Percentiles rank a stretch among this genome's conserved stretches.
These are phyloP conservation scores for Pitta sordida DNA, from an alignment of 2,113 vertebrate species.

Conservation along the genomic window DNA sequence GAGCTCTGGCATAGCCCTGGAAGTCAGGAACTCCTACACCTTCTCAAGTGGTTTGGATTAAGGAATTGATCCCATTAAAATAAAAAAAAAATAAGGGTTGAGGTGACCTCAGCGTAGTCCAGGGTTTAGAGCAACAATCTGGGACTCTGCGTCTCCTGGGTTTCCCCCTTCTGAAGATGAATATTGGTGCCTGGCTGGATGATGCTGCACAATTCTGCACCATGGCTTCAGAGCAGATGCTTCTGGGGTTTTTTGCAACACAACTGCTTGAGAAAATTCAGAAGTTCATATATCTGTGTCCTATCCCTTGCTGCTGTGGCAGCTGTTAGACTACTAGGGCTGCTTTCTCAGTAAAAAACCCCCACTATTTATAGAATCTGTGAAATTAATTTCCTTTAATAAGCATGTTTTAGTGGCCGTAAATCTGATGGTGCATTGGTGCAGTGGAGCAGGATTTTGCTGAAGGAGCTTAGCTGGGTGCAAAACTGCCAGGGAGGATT, in stretches of 20 bases:
- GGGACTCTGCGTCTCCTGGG: background rate
- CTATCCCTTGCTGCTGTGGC: background rate
- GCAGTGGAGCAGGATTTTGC: background rate
- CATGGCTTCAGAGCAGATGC: background rate
- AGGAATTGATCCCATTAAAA: too few species aligned
- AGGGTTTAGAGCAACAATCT: background rate
- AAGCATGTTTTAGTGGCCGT: background rate
- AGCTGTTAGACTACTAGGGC: background rate
- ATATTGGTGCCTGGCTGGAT: background rate
- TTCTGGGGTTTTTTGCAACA: background rate
- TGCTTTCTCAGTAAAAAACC: background rate
- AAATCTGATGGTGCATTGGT: fast-evolving
- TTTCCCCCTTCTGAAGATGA: background rate
- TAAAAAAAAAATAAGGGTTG: background rate
- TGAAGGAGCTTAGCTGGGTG: background rate
- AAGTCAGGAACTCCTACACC: too few species aligned
- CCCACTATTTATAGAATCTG: background rate
- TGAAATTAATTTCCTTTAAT: background rate
- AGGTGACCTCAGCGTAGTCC: background rate
- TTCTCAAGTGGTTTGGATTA: too few species aligned
- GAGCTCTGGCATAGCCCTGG: background rate
- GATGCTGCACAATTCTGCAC: background rate
- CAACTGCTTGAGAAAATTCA: background rate
- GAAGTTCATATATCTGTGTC: background rate
- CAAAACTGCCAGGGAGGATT: background rate